These are phyloP conservation scores for Aporophyla lueneburgensis DNA, from an alignment of 2,888 invertebrate species.

Conservation along the genomic window DNA sequence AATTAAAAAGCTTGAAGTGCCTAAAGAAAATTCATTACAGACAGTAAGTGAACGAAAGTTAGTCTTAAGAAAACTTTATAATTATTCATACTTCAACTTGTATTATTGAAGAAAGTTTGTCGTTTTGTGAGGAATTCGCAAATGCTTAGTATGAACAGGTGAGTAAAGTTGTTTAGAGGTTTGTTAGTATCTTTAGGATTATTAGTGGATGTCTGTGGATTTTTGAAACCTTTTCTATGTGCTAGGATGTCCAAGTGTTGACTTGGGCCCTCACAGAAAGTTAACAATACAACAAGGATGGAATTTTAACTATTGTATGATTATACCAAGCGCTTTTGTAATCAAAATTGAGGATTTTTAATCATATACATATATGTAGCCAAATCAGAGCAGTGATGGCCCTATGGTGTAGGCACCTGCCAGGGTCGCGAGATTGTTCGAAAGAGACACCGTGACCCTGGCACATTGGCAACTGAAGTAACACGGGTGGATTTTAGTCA, in stretches of 20 bases:
- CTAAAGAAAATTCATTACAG: constrained; percentile 44
- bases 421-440: no score
- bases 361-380: no score
- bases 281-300: not conserved
- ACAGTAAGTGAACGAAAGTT: constrained; percentile 41
- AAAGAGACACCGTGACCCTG: no score
- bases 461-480: no score
- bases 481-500: no score
- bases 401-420: no score
- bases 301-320: not conserved
- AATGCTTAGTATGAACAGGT: not conserved
- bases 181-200: constrained; percentile 14
- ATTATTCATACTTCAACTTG: constrained; percentile 19
- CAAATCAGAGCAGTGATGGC: no score
- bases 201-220: constrained; percentile 5
- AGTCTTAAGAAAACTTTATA: constrained; percentile 31
- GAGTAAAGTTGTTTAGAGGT: not conserved
- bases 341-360: not conserved
- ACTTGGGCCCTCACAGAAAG: not conserved
- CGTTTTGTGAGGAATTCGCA: constrained; percentile 16
- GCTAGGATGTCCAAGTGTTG: not conserved
- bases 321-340: not conserved
- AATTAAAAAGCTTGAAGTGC: constrained; percentile 32
- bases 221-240: not conserved
- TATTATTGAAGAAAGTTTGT: constrained; percentile 41